Base-by-base conservation (phyloP, 2,888 invertebrate species). In the Cerastis leucographa region DNA sequence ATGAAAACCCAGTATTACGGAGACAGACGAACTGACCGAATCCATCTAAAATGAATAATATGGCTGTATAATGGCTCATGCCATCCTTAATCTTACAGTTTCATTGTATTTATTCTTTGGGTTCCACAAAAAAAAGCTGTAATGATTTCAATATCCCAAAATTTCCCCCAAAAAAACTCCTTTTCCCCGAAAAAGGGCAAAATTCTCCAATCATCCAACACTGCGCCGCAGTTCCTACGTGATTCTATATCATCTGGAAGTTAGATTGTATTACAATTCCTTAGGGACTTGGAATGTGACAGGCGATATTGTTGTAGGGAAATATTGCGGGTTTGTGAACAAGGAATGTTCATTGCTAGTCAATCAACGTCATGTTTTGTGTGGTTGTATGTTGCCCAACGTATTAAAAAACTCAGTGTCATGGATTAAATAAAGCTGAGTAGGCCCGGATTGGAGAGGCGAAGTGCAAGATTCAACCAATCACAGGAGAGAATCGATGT, bases 261-360 rank as follows among this genome's bases (percentile, higher is more conserved):
- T 72, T 76, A 65, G 56, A 84, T 80, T 75, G 68, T 83, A 29
- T 75, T 82, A 69, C 81, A 69, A 69, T 72, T 78, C 81, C 72
- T 69, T 35, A 3, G 40, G 59, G 83, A 40, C 12, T 40, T 42
- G 44, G 12, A 51, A 81, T 59, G 81, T 64, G 81, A 69, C 81
- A 59, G n/a, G 19, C 42, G 17, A 49, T 74, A 46, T 67, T 69
- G 64, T 29, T 69, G 42, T 51, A 64, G n/a, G 67, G 44, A 44
- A 80, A 65, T 81, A 35, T 40, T 69, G n/a, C 42, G 29, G 62
- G 29, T 17, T 22, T 44, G 17, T 6, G 9, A 3, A 65, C 40
- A 1, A 61, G n/a, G 22, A 19, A 8, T 49, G 66, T 74, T 29
- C 40, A 4, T 42, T 54, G 35, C 46, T 46, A 61, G 51, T 66